Base-by-base conservation (phyloP, 2,888 invertebrate species). In the Buathra laborator region DNA sequence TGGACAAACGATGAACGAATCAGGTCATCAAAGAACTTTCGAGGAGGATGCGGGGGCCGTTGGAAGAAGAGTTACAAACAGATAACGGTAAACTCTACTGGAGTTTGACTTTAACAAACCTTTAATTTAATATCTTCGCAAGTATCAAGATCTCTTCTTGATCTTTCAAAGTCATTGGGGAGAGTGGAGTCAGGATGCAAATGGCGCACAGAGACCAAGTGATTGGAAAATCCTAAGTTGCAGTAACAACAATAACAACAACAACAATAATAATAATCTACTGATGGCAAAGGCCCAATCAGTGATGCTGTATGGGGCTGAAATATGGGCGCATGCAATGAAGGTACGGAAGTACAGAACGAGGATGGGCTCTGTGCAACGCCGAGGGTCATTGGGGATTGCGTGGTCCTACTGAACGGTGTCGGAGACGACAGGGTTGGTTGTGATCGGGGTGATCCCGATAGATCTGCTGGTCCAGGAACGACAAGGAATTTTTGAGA, bases 391-490 rank as follows among this genome's bases (percentile, higher is more conserved):
- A 1, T 72, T 89, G 10, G 83, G 88, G 56, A 71, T 87, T 0
- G 78, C 87, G 4, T 85, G 86, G 29, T 48, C 72, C 0, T 80
- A 80, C 66, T 48, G 66, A 9, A 80, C 80, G 3, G 72, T 80
- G 10, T 90, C 89, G 9, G 88, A 88, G 16, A 74, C 84, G 1
- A 88, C 89, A 4, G 68, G 82, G 4, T 53, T 88, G 19, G 86
- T 88, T 9, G 67, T 90, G 0, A 88, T 87, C 0, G 74, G 86
- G 7, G 82, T 86, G 2, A 76, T 81, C 3, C 89, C 89, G 3
- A 87, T 90, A 12, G 85, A 88, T 24, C 78, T 89, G 7, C 77
- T 88, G 4, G 89, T 86, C 3, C 29, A 19, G 64, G 86, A 89
- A 46, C 44, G 83, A 14, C 77, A 80, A 59, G 10, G 62, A 0